These are phyloP conservation scores for Riptortus pedestris DNA, from an alignment of 1,140 invertebrate genomes.

Conservation along the genomic window DNA sequence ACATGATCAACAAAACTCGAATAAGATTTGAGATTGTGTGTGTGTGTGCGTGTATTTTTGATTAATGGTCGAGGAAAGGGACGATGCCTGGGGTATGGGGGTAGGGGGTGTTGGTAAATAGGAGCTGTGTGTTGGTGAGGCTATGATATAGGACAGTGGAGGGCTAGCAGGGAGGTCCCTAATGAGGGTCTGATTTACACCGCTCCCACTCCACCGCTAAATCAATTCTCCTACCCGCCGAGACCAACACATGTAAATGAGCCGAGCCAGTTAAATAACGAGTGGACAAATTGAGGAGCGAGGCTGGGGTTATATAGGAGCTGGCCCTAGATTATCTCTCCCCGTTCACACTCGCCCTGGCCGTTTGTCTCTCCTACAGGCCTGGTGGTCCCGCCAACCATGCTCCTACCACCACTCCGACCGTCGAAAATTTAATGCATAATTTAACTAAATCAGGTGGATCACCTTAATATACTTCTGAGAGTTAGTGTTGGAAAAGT, in stretches of 20 bases:
- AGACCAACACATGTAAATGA: constrained; percentile 4
- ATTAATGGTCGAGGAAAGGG: no score
- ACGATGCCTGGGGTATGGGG: no score
- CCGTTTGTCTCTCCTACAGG: not conserved
- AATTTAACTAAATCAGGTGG: no score
- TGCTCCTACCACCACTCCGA: not conserved
- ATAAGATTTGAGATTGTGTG: no score
- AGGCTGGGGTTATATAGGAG: not conserved
- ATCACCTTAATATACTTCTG: no score
- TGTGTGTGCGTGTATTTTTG: no score
- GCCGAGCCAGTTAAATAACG: constrained; percentile 4
- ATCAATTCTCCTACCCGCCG: not conserved
- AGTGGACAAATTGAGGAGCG: constrained; percentile 1
- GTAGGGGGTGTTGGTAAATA: no score
- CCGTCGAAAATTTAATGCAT: no score
- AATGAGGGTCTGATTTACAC: not conserved
- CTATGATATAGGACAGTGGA: not conserved
- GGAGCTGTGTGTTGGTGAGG: not conserved
- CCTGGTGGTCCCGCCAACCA: not conserved
- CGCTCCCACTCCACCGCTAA: not conserved
- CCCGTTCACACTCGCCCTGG: not conserved
- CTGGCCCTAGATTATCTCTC: not conserved
- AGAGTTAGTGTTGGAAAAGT: no score
- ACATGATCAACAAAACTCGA: no score
- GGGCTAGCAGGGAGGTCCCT: not conserved